These are phyloP conservation scores for Lasioglossum leucozonium DNA, from an alignment of 2,888 invertebrate genomes.

Conservation along the genomic window DNA sequence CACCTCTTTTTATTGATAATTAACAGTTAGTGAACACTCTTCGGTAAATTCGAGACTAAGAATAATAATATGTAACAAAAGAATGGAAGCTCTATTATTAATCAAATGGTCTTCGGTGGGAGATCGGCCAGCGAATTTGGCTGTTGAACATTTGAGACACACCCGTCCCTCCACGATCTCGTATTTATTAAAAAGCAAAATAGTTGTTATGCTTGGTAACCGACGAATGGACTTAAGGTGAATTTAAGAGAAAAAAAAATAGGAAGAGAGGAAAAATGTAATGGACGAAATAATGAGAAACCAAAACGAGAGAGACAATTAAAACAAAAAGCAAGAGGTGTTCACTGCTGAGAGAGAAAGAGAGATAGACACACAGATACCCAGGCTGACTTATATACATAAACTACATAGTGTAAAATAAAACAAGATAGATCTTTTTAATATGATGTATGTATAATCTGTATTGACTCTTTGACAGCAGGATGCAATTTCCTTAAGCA, in stretches of 20 bases:
- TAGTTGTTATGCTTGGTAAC: constrained; percentile 73
- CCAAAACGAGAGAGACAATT: constrained; percentile 67
- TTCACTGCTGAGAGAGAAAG: constrained; percentile 46
- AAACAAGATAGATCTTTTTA: constrained; percentile 71
- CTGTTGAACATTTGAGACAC: constrained; percentile 70
- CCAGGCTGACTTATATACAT: constrained; percentile 72
- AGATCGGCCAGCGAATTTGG: constrained; percentile 58
- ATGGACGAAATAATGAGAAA: constrained; percentile 48
- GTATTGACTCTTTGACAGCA: constrained; percentile 69
- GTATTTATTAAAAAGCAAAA: constrained; percentile 71
- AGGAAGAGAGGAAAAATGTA: constrained; percentile 58
- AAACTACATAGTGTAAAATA: constrained; percentile 73
- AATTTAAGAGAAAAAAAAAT: constrained; percentile 25
- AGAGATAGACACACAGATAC: constrained; percentile 34
- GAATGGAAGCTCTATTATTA: constrained; percentile 59
- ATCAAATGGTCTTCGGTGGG: constrained; percentile 64
- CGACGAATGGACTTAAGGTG: constrained; percentile 22
- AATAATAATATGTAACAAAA: constrained; percentile 50
- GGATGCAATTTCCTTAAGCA: constrained; percentile 72
- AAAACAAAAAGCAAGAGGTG: constrained; percentile 64
- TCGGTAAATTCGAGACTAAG: constrained; percentile 64
- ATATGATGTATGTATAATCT: constrained; percentile 75
- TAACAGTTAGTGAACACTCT: constrained; percentile 58
- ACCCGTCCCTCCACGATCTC: constrained; percentile 78
- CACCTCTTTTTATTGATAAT: constrained; percentile 67